Evolutionary conservation across 1,140 invertebrate species (phyloP).

Genomic region (Cotesia vestalis): DNA sequence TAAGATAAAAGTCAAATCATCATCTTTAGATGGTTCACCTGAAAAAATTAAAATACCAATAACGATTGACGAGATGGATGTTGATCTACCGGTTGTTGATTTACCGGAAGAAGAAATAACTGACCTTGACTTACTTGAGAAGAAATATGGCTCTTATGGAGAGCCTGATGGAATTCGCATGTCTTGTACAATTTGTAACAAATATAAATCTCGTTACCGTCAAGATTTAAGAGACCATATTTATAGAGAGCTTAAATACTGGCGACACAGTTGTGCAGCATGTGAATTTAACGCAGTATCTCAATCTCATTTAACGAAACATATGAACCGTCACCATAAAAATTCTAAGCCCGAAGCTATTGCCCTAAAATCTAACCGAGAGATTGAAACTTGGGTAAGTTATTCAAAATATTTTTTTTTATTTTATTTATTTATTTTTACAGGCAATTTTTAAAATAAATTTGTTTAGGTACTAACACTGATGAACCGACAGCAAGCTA

Average conservation of each 20-base stretch:
- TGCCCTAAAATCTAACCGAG: conserved; percentile 45
- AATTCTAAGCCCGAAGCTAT: conserved; percentile 42
- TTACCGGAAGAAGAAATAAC: background rate
- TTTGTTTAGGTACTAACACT: conserved; percentile 31
- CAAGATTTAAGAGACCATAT: conserved; percentile 68
- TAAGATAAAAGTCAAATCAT: conserved; percentile 48
- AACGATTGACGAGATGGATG: conserved; percentile 27
- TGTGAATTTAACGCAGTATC: conserved; percentile 55
- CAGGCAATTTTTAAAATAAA: background rate
- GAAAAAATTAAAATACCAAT: conserved; percentile 27
- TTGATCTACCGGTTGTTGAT: background rate
- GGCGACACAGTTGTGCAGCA: conserved; percentile 56
- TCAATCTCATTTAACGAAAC: conserved; percentile 42
- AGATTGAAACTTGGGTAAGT: conserved; percentile 60
- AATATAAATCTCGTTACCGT: conserved; percentile 65
- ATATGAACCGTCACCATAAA: conserved; percentile 43
- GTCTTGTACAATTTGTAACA: conserved; percentile 67
- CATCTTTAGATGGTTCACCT: conserved; percentile 37
- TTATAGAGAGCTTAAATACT: conserved; percentile 67
- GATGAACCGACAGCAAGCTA: conserved; percentile 33
- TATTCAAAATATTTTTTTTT: background rate
- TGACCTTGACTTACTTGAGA: background rate
- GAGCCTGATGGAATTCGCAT: conserved; percentile 58
- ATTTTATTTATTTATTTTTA: background rate
- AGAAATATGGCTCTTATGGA: conserved; percentile 58